A percentile compares a stretch with the other conserved stretches of the same genome.
phyloP scores from a whole-genome alignment of 2,797 vertebrate species.

The Rhinichthys osculus region DNA sequence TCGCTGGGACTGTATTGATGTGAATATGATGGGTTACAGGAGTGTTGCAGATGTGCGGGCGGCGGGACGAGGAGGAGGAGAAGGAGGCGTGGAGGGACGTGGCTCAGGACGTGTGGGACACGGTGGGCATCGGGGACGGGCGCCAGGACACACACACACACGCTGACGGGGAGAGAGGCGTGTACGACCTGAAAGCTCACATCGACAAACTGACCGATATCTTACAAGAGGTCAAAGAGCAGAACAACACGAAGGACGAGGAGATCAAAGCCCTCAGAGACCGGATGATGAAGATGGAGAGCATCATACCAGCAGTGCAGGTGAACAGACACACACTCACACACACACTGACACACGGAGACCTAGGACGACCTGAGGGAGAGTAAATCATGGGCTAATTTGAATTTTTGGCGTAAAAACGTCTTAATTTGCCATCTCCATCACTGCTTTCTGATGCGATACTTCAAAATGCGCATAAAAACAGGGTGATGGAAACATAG shows the following conservation, averaged over 20 bases:
- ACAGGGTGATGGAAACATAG: too few relatives aligned
- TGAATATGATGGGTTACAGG: too few relatives aligned
- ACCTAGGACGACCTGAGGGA: too few relatives aligned
- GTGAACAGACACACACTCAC: constrained; percentile 50
- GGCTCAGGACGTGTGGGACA: constrained; percentile 90
- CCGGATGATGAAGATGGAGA: constrained; percentile 91
- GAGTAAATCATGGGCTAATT: too few relatives aligned
- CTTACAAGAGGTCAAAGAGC: constrained; percentile 89
- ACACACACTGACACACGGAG: not conserved
- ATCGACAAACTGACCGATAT: constrained; percentile 90
- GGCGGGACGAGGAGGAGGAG: constrained; percentile 71
- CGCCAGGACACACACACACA: constrained; percentile 58
- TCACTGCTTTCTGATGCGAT: too few relatives aligned
- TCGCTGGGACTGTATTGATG: too few relatives aligned
- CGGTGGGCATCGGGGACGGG: constrained; percentile 84
- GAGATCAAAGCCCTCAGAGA: constrained; percentile 88
- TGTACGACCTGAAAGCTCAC: constrained; percentile 87
- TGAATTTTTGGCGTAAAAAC: too few relatives aligned
- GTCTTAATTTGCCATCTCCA: too few relatives aligned
- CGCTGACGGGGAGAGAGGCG: constrained; percentile 59
- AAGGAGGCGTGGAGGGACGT: constrained; percentile 85
- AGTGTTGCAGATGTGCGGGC: too few relatives aligned
- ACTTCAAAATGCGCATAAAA: too few relatives aligned
- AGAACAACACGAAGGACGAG: constrained; percentile 92
- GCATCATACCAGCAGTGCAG: constrained; percentile 81